Base-by-base conservation (phyloP, 2,113 vertebrate genomes). In the Podarcis cretensis region DNA sequence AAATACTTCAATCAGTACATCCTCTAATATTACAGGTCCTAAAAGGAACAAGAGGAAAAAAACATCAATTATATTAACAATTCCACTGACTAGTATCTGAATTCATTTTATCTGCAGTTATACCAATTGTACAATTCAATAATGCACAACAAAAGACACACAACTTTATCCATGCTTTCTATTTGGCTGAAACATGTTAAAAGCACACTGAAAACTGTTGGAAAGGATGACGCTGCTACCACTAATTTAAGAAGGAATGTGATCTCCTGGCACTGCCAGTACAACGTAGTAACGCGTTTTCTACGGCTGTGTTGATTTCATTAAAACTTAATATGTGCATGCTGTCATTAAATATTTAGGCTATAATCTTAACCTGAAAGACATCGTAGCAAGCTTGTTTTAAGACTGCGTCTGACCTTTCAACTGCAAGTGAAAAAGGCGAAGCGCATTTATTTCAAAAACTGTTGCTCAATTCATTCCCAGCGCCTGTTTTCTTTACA, bases 1-100 rank as follows among this genome's bases (percentile, higher is more conserved):
- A 95, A 99, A 99, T 43, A 99, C 99, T 96, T 99, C 99, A 82
- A 99, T 99, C 90, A 99, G 91, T 83, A 99, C 98, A 90, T 99
- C 99, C 95, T 99, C 99, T 7, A 99, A 95, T 95, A 99, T 99
- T 69, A 98, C 99, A 93, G 99, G 99, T 69, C 99, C 99, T 99
- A 92, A 25, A 92, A 90, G 85, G 85, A 91, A 93, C 69, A 94
- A 32, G 77, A 65, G 85, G 85, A 95, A 95, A 9, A 90, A 5
- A 37, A 37, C 35, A 37, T 37, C 35, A 37, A 32, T 66, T 8
- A 91, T 4, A 57, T n/a, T 54, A 86, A 76, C 0, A 87, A 54
- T 30, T 81, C 7, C 16, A 85, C 21, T 21, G 81, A 10, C 2
- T 8, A 30, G 4, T 16, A 59, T 63, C 30, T 35, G 30, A 81